Evolutionary conservation across 2,797 vertebrate species (phyloP), one percentile per base, ranked within the genome.

Genomic region (Pangasius krempfi): DNA sequence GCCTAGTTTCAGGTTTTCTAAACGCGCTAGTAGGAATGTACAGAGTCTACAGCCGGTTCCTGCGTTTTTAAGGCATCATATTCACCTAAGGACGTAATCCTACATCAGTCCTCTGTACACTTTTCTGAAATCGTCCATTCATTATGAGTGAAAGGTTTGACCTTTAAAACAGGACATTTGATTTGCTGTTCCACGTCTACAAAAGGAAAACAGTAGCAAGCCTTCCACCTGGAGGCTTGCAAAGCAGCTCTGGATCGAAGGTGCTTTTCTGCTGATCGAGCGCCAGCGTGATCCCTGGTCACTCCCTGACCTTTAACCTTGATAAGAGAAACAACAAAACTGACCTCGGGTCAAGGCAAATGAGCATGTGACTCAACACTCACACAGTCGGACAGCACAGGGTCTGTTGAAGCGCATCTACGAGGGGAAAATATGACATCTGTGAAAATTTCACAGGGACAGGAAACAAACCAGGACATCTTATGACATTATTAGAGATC

Each of bases 271-370:
- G 75, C 75, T 52, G 47, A 78, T 78, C 47, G 8, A 30, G 50
- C 27, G 0, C 14, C 50, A 54, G 47, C 27, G 30, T 1, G 6
- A 78, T 18, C 7, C 40, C 72, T 1, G 20, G 16, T 73, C 40
- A 25, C 44, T 27, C 37, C 25, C 58, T 62, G 37, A 83, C 80
- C 58, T 62, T 64, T 64, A 44, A 84, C 37, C 60, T 66, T 62
- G 81, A 83, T 83, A 64, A 47, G 1, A 83, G 54, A n/a, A 60
- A n/a, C 56, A 25, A 58, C 37, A 8, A n/a, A 70, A 81, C 64
- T 50, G 52, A 60, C 87, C 80, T 33, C 33, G 25, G 80, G 68
- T 75, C 56, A 82, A 20, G 40, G 68, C 40, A 44, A 73, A 83
- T 62, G 33, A 20, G 13, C 81, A 44, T 13, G 60, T 66, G 62